Percentiles rank a stretch among this genome's conserved stretches.
phyloP scores from a whole-genome alignment of 2,113 vertebrate species.

The Pseudorectes ferrugineus region DNA sequence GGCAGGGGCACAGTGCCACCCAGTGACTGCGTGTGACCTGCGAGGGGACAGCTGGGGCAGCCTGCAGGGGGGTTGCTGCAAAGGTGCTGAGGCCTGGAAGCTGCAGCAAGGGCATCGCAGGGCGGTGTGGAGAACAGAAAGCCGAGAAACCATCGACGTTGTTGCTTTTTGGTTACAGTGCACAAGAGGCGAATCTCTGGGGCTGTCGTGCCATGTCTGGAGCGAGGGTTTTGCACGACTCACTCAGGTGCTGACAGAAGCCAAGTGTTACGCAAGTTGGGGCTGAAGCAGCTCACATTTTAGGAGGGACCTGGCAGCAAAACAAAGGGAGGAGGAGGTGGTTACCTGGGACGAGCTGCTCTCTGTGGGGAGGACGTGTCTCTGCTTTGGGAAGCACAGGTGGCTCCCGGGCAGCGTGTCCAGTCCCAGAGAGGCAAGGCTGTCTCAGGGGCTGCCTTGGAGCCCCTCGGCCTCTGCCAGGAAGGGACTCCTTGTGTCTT shows the following conservation, averaged over 20 bases:
- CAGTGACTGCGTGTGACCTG: slow-evolving; percentile 30
- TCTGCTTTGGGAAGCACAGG: neutral
- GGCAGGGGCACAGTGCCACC: slow-evolving; percentile 55
- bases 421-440: neutral
- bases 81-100: neutral
- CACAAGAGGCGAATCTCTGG: neutral
- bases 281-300: neutral
- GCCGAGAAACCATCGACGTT: accelerated
- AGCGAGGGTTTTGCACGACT: accelerated
- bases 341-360: neutral
- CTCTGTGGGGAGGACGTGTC: neutral
- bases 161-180: neutral
- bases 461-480: neutral
- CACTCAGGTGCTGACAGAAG: neutral
- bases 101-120: neutral
- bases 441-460: neutral
- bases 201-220: neutral
- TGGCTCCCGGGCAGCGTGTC: accelerated
- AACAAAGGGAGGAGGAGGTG: neutral
- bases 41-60: neutral
- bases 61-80: neutral
- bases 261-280: neutral
- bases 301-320: neutral
- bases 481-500: neutral
- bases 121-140: neutral